Evolutionary conservation across 2,888 invertebrate genomes (phyloP).

Genomic region (Tachystola acroxantha): DNA sequence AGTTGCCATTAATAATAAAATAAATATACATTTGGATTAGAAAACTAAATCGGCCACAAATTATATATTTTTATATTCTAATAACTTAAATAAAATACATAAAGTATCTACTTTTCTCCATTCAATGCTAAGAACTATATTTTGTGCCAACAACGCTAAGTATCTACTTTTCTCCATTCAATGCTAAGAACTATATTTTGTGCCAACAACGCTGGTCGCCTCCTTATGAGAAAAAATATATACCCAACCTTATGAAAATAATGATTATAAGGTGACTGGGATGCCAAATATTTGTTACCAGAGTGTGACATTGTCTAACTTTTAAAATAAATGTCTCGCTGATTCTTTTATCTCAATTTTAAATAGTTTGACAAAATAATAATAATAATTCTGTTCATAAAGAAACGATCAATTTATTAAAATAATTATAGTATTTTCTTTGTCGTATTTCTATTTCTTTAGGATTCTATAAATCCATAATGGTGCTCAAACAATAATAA

Average conservation of each 20-base stretch:
- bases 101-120: neutral
- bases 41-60: neutral
- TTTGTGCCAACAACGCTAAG: too few species aligned
- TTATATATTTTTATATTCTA: too few species aligned
- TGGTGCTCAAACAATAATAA: conserved; percentile 17
- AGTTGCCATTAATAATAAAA: conserved; percentile 9
- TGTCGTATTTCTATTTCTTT: too few species aligned
- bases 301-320: conserved; percentile 8
- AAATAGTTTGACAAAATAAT: neutral
- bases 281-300: conserved; percentile 48
- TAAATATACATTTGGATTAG: neutral
- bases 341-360: neutral
- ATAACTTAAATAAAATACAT: too few species aligned
- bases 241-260: neutral
- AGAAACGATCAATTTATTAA: too few species aligned
- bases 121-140: too few species aligned
- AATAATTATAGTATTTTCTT: too few species aligned
- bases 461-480: too few species aligned
- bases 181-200: conserved; percentile 4
- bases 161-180: too few species aligned
- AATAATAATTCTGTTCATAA: neutral
- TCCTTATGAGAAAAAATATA: conserved; percentile 11
- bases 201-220: conserved; percentile 21
- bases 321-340: neutral
- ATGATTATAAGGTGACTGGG: conserved; percentile 25